phyloP scores from a whole-genome alignment of 2,888 invertebrate genomes.

The Abrostola tripartita region DNA sequence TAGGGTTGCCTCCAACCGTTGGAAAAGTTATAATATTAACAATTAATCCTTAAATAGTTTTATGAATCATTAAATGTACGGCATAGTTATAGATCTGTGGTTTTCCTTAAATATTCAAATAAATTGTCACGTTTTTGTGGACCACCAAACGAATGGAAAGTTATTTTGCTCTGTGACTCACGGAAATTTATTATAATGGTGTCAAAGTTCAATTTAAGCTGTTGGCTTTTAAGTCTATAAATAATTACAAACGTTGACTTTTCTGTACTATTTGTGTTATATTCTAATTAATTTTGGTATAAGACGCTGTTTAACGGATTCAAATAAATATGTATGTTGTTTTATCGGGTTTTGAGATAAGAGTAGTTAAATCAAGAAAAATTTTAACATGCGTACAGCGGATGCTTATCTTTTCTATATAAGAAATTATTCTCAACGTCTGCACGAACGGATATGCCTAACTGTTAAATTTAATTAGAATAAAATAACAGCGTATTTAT shows the following conservation, averaged over 20 bases:
- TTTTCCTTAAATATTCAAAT: slow-evolving; percentile 38
- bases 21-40: slow-evolving; percentile 16
- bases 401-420: background rate
- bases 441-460: background rate
- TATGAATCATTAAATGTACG: slow-evolving; percentile 27
- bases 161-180: slow-evolving; percentile 58
- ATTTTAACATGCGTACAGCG: slow-evolving; percentile 2
- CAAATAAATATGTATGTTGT: slow-evolving; percentile 20
- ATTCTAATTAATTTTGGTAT: slow-evolving; percentile 43
- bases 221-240: slow-evolving; percentile 47
- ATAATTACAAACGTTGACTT: slow-evolving; percentile 43
- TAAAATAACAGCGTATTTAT: background rate
- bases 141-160: slow-evolving; percentile 50
- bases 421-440: background rate
- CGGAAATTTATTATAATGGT: slow-evolving; percentile 55
- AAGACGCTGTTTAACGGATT: slow-evolving; percentile 24
- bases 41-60: slow-evolving; percentile 17
- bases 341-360: slow-evolving; percentile 13
- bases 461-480: background rate
- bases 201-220: slow-evolving; percentile 63
- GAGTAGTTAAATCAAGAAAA: slow-evolving; percentile 3
- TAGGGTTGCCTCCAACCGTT: slow-evolving; percentile 69
- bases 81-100: slow-evolving; percentile 18
- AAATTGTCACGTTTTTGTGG: slow-evolving; percentile 40
- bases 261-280: slow-evolving; percentile 35